Conservation (phyloP, 1,140 invertebrate species). For the Drosophila repletoides region DNA sequence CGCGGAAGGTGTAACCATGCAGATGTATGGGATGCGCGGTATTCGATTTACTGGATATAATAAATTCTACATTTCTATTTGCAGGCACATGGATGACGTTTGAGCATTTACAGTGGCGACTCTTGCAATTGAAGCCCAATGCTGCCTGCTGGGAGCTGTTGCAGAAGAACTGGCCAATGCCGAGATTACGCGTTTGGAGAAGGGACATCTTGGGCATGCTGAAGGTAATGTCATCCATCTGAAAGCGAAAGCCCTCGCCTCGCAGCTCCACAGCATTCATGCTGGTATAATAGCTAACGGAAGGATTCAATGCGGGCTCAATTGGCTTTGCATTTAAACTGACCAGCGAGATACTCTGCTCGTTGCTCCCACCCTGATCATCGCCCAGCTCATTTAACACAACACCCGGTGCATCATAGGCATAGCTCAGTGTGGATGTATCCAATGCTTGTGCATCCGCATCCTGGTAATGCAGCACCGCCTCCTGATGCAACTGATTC, state of each 20-base stretch:
- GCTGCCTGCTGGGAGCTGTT: slow-evolving; percentile 65
- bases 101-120: slow-evolving; percentile 65
- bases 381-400: slow-evolving; percentile 66
- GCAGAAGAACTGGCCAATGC: slow-evolving; percentile 68
- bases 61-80: slow-evolving; percentile 67
- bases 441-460: slow-evolving; percentile 44
- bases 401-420: slow-evolving; percentile 58
- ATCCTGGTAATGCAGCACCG: slow-evolving; percentile 69
- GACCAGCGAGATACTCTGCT: slow-evolving; percentile 52
- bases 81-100: slow-evolving; percentile 80
- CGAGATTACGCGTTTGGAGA: slow-evolving; percentile 73
- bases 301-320: slow-evolving; percentile 32
- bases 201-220: slow-evolving; percentile 72
- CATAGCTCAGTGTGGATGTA: slow-evolving; percentile 54
- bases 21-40: slow-evolving; percentile 75
- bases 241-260: slow-evolving; percentile 65
- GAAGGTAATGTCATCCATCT: slow-evolving; percentile 78
- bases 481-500: slow-evolving; percentile 74
- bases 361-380: slow-evolving; percentile 12
- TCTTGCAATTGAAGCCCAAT: slow-evolving; percentile 67
- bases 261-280: slow-evolving; percentile 57
- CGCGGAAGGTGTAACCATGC: slow-evolving; percentile 77
- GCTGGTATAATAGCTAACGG: slow-evolving; percentile 64
- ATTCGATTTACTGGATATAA: slow-evolving; percentile 63
- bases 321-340: slow-evolving; percentile 41